Conservation (phyloP, 92 coral and sea anemone species). For the Paragorgia papillata region DNA sequence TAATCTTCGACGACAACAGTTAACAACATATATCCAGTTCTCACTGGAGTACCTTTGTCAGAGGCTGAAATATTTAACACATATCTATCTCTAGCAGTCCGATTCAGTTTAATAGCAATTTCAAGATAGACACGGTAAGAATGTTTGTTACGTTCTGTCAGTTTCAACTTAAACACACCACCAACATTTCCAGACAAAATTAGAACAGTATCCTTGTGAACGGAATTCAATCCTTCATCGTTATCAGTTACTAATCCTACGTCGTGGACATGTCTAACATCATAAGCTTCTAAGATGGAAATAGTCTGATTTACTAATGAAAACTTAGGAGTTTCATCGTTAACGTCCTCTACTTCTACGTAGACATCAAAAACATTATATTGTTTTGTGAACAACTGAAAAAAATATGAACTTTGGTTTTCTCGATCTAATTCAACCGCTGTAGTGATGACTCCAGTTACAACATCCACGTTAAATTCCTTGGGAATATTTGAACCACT, state of each 20-base stretch:
- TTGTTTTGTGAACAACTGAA: not conserved
- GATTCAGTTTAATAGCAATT: constrained; percentile 70
- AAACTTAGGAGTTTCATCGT: constrained; percentile 85
- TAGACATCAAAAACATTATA: constrained; percentile 21
- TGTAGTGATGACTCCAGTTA: constrained; percentile 60
- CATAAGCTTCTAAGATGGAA: constrained; percentile 47
- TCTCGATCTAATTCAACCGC: constrained; percentile 72
- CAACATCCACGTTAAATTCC: constrained; percentile 19
- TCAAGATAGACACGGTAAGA: constrained; percentile 61
- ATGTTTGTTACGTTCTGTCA: constrained; percentile 32
- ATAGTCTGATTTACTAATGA: constrained; percentile 38
- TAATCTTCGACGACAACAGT: constrained; percentile 78
- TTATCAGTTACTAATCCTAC: constrained; percentile 62
- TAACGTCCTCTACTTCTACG: constrained; percentile 78
- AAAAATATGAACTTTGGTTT: constrained; percentile 33
- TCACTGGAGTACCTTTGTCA: constrained; percentile 82
- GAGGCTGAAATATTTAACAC: constrained; percentile 82
- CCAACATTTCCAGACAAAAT: constrained; percentile 86
- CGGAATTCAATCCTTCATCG: constrained; percentile 77
- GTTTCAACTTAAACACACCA: constrained; percentile 57
- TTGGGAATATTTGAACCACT: not conserved
- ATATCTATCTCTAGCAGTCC: constrained; percentile 67
- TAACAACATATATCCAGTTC: constrained; percentile 55
- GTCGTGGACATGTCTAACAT: constrained; percentile 50
- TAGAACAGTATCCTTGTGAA: constrained; percentile 59